Evolutionary conservation across 1,140 invertebrate species (phyloP).

Genomic region (Luehdorfia chinensis): DNA sequence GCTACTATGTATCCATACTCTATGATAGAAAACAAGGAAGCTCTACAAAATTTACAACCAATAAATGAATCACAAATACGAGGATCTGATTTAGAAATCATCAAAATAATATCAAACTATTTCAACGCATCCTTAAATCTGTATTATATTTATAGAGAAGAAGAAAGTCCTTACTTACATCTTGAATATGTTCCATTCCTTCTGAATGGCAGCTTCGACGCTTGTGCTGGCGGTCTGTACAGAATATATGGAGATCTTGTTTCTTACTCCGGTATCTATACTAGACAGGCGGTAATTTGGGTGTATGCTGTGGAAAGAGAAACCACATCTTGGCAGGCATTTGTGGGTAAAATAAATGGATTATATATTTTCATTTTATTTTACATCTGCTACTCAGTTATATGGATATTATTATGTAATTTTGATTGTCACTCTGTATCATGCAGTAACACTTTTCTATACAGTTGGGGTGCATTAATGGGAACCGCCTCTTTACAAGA

Average conservation of each 20-base stretch:
- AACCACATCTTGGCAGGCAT: conserved; percentile 41
- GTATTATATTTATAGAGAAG: conserved; percentile 31
- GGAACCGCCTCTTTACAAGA: conserved; percentile 40
- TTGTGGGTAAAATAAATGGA: conserved; percentile 37
- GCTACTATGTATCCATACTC: conserved; percentile 42
- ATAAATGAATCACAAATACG: conserved; percentile 23
- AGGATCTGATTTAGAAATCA: conserved; percentile 50
- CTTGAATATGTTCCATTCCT: conserved; percentile 37
- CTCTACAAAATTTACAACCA: conserved; percentile 30
- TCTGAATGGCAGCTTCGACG: conserved; percentile 47
- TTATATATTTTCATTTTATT: conserved; percentile 52
- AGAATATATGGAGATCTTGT: conserved; percentile 47
- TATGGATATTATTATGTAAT: conserved; percentile 38
- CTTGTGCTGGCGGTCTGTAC: conserved; percentile 53
- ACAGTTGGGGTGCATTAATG: conserved; percentile 47
- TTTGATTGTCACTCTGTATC: conserved; percentile 36
- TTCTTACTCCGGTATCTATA: conserved; percentile 53
- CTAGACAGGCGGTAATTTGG: conserved; percentile 47
- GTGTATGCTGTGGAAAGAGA: conserved; percentile 45
- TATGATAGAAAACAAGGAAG: conserved; percentile 27
- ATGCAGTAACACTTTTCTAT: conserved; percentile 34
- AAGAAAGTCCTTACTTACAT: conserved; percentile 35
- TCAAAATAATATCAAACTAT: conserved; percentile 48
- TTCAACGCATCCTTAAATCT: conserved; percentile 43
- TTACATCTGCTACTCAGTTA: conserved; percentile 36